These are phyloP conservation scores for Tethya wilhelma DNA, from an alignment of 37 sponge, comb jelly and placozoan species.

Conservation along the genomic window DNA sequence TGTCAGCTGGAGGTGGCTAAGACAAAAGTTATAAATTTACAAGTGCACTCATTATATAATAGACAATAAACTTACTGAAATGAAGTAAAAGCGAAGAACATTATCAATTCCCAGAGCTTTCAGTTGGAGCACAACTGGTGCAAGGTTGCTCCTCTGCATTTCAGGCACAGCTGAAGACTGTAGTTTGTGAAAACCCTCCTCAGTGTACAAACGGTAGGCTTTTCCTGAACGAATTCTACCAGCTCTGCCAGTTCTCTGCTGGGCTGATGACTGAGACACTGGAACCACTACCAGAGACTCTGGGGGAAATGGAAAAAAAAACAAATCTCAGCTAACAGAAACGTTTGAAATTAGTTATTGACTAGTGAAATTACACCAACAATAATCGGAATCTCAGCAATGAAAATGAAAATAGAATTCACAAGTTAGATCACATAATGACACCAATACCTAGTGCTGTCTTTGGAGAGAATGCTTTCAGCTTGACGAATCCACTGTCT, in stretches of 20 bases:
- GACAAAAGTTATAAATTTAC: not conserved
- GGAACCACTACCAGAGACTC: constrained; percentile 90
- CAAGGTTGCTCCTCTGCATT: constrained; percentile 81
- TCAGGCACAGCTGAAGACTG: constrained; percentile 69
- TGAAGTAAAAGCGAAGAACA: constrained; percentile 83
- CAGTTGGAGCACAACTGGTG: constrained; percentile 84
- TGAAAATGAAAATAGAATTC: not conserved
- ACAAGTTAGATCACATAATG: not conserved
- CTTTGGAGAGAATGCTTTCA: constrained; percentile 72
- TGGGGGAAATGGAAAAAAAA: not conserved
- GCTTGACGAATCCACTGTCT: constrained; percentile 95
- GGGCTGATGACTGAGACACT: constrained; percentile 86
- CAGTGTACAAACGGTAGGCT: constrained; percentile 76
- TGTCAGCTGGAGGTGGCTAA: constrained; percentile 86
- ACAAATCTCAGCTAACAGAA: not conserved
- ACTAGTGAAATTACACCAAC: not conserved
- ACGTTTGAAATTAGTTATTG: not conserved
- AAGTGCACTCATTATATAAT: not conserved
- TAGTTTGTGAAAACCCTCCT: constrained; percentile 64
- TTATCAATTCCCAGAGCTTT: constrained; percentile 95
- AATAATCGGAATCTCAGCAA: not conserved
- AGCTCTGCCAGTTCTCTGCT: constrained; percentile 90
- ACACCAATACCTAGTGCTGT: constrained; percentile 64
- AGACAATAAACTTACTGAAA: constrained; percentile 69
- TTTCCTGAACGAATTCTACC: constrained; percentile 92